Percentiles rank a stretch among this genome's conserved stretches.
Evolutionary conservation across 1,140 invertebrate species (phyloP).

Genomic region (Eriocheir sinensis): DNA sequence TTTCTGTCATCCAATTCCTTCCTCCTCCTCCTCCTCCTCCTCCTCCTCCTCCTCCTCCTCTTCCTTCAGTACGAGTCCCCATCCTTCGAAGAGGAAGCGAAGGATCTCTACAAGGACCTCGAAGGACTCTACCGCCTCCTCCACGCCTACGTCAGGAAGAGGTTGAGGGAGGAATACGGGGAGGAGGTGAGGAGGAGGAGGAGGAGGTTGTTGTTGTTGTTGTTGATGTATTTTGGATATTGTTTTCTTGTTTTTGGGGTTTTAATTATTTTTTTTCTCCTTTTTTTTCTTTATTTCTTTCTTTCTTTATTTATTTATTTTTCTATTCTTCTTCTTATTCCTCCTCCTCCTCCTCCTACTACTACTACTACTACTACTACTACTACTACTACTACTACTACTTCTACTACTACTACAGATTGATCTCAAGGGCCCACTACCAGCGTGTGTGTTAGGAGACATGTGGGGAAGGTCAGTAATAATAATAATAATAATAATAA

Average conservation of each 20-base stretch:
- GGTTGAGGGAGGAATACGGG: slow-evolving; percentile 81
- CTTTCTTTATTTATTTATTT: no score
- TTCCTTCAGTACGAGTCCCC: slow-evolving; percentile 80
- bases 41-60: slow-evolving; percentile 86
- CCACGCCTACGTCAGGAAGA: slow-evolving; percentile 83
- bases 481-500: not conserved
- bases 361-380: no score
- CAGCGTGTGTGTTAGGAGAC: slow-evolving; percentile 84
- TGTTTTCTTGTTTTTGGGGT: not conserved
- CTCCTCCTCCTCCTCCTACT: not conserved
- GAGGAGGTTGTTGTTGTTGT: no score
- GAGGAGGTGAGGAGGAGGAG: not conserved
- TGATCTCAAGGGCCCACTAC: slow-evolving; percentile 49
- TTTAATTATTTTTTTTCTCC: slow-evolving; percentile 68
- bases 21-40: slow-evolving; percentile 83
- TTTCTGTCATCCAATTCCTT: slow-evolving; percentile 80
- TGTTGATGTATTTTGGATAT: no score
- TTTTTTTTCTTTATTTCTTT: no score
- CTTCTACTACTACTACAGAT: slow-evolving; percentile 35
- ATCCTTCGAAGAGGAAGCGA: slow-evolving; percentile 80
- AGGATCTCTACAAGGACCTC: slow-evolving; percentile 81
- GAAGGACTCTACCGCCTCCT: slow-evolving; percentile 83
- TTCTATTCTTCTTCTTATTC: no score
- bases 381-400: not conserved
- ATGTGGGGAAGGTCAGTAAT: slow-evolving; percentile 89